These are phyloP conservation scores for Dicrostonyx torquatus DNA, from an alignment of 2,797 vertebrate genomes.

Conservation along the genomic window DNA sequence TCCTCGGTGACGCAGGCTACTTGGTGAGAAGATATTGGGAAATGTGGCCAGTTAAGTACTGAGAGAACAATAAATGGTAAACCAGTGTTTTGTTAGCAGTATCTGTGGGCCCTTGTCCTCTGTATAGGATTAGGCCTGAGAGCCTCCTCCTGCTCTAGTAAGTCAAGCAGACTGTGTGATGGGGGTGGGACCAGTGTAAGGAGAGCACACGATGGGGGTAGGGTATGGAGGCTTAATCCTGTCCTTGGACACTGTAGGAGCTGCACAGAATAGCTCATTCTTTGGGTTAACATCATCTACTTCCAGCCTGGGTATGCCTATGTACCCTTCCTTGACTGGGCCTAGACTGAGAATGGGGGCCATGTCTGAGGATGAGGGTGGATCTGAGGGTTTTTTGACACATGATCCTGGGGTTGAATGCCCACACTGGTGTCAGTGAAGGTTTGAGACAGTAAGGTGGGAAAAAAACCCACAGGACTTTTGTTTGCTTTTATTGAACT, in stretches of 20 bases:
- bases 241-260: neutral
- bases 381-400: neutral
- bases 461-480: neutral
- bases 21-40: neutral
- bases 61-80: neutral
- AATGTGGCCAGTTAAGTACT: constrained; percentile 29
- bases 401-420: neutral
- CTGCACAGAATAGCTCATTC: neutral
- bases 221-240: neutral
- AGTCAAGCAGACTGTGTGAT: neutral
- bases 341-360: neutral
- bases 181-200: neutral
- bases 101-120: neutral
- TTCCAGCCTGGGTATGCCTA: neutral
- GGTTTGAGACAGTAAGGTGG: neutral
- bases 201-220: neutral
- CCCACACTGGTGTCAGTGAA: neutral
- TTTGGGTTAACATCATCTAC: no score
- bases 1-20: neutral
- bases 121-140: neutral
- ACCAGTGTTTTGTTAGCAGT: neutral
- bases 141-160: neutral
- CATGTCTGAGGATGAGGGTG: neutral
- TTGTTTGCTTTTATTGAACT: constrained; percentile 29
- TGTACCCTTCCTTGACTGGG: neutral